Evolutionary conservation across 1,140 invertebrate species (phyloP).

Genomic region (Trachymyrmex cornetzi): DNA sequence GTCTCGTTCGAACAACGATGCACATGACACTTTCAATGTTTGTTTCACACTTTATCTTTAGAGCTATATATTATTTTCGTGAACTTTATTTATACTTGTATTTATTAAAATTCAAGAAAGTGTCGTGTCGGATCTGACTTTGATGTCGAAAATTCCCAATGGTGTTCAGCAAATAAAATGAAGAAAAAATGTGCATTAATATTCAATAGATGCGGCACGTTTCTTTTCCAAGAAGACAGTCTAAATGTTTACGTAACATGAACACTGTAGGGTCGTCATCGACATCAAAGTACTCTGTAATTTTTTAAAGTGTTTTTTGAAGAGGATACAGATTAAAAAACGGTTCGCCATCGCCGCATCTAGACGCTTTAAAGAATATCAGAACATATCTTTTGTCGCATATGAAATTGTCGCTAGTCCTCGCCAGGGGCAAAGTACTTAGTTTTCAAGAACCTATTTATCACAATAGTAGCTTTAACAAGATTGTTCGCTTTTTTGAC

Average conservation of each 20-base stretch:
- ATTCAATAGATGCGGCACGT: not conserved
- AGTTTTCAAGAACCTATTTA: not conserved
- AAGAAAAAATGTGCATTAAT: not conserved
- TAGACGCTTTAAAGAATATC: slow-evolving; percentile 28
- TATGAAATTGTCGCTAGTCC: slow-evolving; percentile 5
- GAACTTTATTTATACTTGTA: slow-evolving; percentile 12
- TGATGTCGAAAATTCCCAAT: slow-evolving; percentile 35
- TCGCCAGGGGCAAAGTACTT: slow-evolving; percentile 13
- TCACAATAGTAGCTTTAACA: slow-evolving; percentile 54
- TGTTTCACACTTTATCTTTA: slow-evolving; percentile 27
- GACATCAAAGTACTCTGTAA: slow-evolving; percentile 36
- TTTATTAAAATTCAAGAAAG: slow-evolving; percentile 32
- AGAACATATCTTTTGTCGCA: slow-evolving; percentile 54
- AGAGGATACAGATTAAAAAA: slow-evolving; percentile 22
- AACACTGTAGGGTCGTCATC: not conserved
- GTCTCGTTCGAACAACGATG: not conserved
- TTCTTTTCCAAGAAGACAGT: not conserved
- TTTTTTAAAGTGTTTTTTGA: slow-evolving; percentile 49
- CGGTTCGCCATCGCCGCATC: not conserved
- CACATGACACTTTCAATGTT: slow-evolving; percentile 48
- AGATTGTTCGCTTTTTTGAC: slow-evolving; percentile 59
- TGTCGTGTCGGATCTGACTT: slow-evolving; percentile 45
- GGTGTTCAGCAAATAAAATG: not conserved
- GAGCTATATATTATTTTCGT: slow-evolving; percentile 27
- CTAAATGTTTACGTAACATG: not conserved